These are phyloP conservation scores for Leptonema lineaticorne DNA, from an alignment of 1,140 invertebrate genomes.

Conservation along the genomic window DNA sequence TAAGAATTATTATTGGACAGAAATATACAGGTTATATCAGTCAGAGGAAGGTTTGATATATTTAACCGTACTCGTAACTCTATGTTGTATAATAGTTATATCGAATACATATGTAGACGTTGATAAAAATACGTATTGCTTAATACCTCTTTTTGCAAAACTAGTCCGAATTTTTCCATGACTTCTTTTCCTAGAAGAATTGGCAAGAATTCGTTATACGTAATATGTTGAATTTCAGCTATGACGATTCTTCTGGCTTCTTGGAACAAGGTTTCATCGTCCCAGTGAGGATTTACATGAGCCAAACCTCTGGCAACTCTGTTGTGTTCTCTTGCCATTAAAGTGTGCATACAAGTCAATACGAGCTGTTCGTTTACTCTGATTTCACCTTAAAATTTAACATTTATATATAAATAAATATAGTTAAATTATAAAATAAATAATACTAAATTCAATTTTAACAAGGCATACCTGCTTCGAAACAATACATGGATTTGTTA, in stretches of 20 bases:
- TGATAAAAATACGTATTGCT: background rate
- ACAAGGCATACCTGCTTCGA: constrained; percentile 74
- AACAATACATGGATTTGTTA: constrained; percentile 86
- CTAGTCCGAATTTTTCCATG: constrained; percentile 87
- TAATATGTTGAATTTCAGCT: constrained; percentile 90
- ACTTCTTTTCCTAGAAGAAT: constrained; percentile 90
- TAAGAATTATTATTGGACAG: background rate
- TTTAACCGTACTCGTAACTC: too few species aligned
- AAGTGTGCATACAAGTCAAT: constrained; percentile 85
- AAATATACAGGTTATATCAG: too few species aligned
- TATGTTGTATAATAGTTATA: background rate
- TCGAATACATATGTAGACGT: background rate
- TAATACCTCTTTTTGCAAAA: constrained; percentile 76
- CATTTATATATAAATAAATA: constrained; percentile 3
- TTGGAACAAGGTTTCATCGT: constrained; percentile 92
- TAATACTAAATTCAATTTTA: background rate
- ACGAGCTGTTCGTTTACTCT: constrained; percentile 92
- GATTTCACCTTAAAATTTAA: constrained; percentile 73
- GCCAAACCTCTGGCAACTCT: constrained; percentile 74
- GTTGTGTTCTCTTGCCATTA: constrained; percentile 89
- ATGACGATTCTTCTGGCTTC: constrained; percentile 87
- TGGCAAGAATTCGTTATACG: constrained; percentile 92
- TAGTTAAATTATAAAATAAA: background rate
- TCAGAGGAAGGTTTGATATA: too few species aligned
- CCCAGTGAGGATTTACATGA: constrained; percentile 89